phyloP scores from a whole-genome alignment of 2,113 vertebrate genomes.

The Alexandromys fortis region DNA sequence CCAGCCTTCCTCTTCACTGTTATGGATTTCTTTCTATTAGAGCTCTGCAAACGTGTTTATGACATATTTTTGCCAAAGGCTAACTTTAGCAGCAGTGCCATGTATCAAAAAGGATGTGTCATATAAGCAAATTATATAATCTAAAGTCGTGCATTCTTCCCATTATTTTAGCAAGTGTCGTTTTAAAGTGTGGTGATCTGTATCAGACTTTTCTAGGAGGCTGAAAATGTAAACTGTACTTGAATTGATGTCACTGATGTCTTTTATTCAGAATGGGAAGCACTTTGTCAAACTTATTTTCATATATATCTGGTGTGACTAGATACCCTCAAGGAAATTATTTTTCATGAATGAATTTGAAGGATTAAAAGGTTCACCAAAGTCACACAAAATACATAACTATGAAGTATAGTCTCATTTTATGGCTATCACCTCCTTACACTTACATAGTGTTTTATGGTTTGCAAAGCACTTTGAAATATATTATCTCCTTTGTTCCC shows the following conservation, averaged over 20 bases:
- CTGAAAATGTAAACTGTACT: slow-evolving; percentile 60
- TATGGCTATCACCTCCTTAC: slow-evolving; percentile 60
- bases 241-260: slow-evolving; percentile 35
- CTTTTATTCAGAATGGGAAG: slow-evolving; percentile 21
- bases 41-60: slow-evolving; percentile 65
- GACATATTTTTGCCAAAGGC: slow-evolving; percentile 68
- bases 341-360: slow-evolving; percentile 64
- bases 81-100: slow-evolving; percentile 43
- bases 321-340: slow-evolving; percentile 64
- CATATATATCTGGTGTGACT: slow-evolving; percentile 52
- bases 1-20: slow-evolving; percentile 30
- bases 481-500: slow-evolving; percentile 63
- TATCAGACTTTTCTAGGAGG: slow-evolving; percentile 17
- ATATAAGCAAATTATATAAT: slow-evolving; percentile 32
- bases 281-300: slow-evolving; percentile 59
- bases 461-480: slow-evolving; percentile 68
- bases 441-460: slow-evolving; percentile 61
- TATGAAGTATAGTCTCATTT: slow-evolving; percentile 74
- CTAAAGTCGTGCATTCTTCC: slow-evolving; percentile 27
- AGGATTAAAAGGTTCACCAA: slow-evolving; percentile 68
- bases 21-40: slow-evolving; percentile 65
- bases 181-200: slow-evolving; percentile 39
- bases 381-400: slow-evolving; percentile 63
- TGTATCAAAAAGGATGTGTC: slow-evolving; percentile 53
- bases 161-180: slow-evolving; percentile 56